These are phyloP conservation scores for Tillus elongatus DNA, from an alignment of 2,888 invertebrate genomes.

Conservation along the genomic window DNA sequence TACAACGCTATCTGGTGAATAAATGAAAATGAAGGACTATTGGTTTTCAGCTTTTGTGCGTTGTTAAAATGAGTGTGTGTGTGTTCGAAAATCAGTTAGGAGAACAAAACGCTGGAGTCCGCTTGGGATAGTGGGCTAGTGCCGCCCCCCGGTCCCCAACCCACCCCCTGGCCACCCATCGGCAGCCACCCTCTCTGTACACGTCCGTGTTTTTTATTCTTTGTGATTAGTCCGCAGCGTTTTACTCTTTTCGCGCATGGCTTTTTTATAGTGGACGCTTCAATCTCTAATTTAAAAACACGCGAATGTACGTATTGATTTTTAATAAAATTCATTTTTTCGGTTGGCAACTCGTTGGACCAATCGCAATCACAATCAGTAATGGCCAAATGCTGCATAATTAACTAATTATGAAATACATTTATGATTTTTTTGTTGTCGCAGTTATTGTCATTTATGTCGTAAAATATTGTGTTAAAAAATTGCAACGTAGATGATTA, in stretches of 20 bases:
- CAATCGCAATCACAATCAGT: slow-evolving; percentile 41
- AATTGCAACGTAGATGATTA: no score
- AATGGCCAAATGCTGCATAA: slow-evolving; percentile 42
- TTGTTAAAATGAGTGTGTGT: slow-evolving; percentile 37
- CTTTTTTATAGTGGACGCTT: slow-evolving; percentile 41
- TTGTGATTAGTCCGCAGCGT: slow-evolving; percentile 44
- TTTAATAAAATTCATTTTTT: slow-evolving; percentile 45
- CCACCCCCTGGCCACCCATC: slow-evolving; percentile 12
- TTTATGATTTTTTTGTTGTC: slow-evolving; percentile 35
- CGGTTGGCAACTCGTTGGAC: slow-evolving; percentile 41
- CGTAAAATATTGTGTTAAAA: slow-evolving; percentile 31
- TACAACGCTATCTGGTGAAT: slow-evolving; percentile 42
- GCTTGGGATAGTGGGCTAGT: no score
- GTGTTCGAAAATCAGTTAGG: slow-evolving; percentile 35
- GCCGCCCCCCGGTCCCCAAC: slow-evolving; percentile 17
- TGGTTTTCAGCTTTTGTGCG: slow-evolving; percentile 45
- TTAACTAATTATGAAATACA: slow-evolving; percentile 43
- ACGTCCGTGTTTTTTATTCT: slow-evolving; percentile 42
- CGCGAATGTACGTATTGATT: slow-evolving; percentile 44
- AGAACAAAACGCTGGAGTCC: slow-evolving; percentile 31
- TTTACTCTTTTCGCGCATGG: slow-evolving; percentile 44
- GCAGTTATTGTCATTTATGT: slow-evolving; percentile 28
- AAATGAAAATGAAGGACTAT: slow-evolving; percentile 46
- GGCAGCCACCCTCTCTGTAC: slow-evolving; percentile 27
- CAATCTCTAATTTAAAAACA: slow-evolving; percentile 44